Evolutionary conservation across 2,797 vertebrate genomes (phyloP), one percentile per base, ranked within the genome.

Genomic region (Tiaroga cobitis): DNA sequence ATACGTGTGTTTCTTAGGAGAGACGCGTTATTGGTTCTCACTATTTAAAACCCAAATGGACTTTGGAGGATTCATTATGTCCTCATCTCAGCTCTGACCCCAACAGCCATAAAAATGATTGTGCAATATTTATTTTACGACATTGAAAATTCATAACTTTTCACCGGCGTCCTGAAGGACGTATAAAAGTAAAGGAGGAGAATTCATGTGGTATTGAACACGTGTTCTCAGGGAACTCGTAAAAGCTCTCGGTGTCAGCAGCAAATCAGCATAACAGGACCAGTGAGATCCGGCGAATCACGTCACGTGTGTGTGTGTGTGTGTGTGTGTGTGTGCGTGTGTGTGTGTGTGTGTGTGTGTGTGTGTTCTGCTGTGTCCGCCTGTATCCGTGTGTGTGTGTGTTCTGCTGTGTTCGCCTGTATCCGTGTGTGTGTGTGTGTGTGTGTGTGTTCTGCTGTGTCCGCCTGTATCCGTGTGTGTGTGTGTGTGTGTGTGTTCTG

Each of bases 211-310:
- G 82, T 79, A 19, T 77, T 32, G 75, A 83, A 68, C 85, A 54
- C 41, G 83, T 92, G 90, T n/a, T 54, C 90, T 86, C 75, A 34
- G 83, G 92, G 91, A 90, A 76, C 89, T 92, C 91, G 85, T 94
- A 93, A 93, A 93, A 89, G 75, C 63, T 85, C 91, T 93, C 94
- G 92, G 93, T 93, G 93, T 91, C 90, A 63, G 61, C 61, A 29
- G 61, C 92, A 93, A 93, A 94, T 94, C 92, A 92, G 91, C 91
- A 91, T 86, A 83, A 83, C 88, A 73, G 88, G 89, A 81, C 41
- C 3, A 4, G 26, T 3, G n/a, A 63, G 59, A 26, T 61, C n/a
- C n/a, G 24, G 4, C 24, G 1, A 59, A 59, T 26, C 56, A 26
- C 24, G 8, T 59, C 54, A 54, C 19, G 8, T 0, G 8, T 59